Percentiles rank a stretch among this genome's conserved stretches.
phyloP scores from a whole-genome alignment of 2,113 vertebrate genomes.

The Sterrhoptilus dennistouni region DNA sequence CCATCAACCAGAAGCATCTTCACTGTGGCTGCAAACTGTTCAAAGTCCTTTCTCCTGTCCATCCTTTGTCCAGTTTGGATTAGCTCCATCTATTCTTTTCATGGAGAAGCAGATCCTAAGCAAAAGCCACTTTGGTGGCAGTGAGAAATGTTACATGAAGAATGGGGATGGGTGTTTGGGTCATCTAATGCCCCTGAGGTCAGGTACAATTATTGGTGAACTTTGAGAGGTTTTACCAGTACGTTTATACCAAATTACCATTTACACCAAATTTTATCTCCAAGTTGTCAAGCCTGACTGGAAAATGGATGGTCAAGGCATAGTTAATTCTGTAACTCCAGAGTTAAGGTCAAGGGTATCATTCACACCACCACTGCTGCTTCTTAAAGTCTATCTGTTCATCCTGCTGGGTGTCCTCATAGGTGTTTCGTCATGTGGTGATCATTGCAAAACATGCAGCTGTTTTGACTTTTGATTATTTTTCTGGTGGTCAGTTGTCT shows the following conservation, averaged over 20 bases:
- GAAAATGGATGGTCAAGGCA: neutral
- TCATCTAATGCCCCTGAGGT: neutral
- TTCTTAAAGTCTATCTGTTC: neutral
- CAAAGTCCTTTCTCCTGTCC: neutral
- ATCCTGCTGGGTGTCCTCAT: neutral
- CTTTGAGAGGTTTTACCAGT: neutral
- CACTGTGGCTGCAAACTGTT: neutral
- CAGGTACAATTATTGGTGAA: neutral
- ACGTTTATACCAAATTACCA: neutral
- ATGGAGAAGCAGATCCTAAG: neutral
- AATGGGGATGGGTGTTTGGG: neutral
- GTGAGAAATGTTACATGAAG: neutral
- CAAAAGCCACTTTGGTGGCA: neutral
- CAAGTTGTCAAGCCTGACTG: neutral
- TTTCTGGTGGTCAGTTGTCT: neutral
- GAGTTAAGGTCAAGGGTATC: neutral
- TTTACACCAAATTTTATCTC: neutral
- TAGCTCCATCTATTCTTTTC: neutral
- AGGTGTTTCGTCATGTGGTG: neutral
- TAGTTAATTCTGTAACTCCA: neutral
- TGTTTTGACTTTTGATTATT: neutral
- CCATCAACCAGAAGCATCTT: neutral
- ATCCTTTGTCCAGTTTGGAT: neutral
- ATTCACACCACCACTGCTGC: neutral
- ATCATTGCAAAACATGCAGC: neutral